Conservation (phyloP, 37 sponge, comb jelly and placozoan genomes). For the Tethya wilhelma region DNA sequence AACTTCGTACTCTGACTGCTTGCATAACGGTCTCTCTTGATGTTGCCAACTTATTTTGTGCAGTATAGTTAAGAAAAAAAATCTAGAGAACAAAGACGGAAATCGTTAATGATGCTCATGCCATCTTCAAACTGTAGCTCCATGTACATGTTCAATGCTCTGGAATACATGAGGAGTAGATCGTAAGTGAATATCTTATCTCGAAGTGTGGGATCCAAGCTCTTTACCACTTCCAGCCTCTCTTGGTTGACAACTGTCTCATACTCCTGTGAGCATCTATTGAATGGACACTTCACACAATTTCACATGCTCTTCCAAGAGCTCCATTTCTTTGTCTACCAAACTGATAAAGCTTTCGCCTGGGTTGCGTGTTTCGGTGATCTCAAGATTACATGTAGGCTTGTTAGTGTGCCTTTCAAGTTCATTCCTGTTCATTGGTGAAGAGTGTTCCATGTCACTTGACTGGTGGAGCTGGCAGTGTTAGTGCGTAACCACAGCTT, state of each 20-base stretch:
- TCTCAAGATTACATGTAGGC: background rate
- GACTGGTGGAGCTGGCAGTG: no score
- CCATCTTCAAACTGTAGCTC: constrained; percentile 60
- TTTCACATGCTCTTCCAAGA: constrained; percentile 1
- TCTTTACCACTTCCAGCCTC: background rate
- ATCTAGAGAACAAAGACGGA: constrained; percentile 15
- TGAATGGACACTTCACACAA: background rate
- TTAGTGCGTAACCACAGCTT: background rate
- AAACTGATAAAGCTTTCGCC: constrained; percentile 15
- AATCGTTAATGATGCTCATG: constrained; percentile 25
- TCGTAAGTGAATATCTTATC: constrained; percentile 28
- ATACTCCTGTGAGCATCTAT: constrained; percentile 7
- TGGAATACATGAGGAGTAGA: constrained; percentile 27
- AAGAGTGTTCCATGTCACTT: no score
- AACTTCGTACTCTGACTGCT: background rate
- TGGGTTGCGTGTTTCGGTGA: constrained; percentile 12
- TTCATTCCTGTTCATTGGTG: constrained; percentile 25
- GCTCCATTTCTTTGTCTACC: constrained; percentile 28
- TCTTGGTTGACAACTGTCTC: constrained; percentile 1
- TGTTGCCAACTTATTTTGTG: constrained; percentile 47
- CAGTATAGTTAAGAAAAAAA: constrained; percentile 4
- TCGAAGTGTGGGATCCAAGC: constrained; percentile 18
- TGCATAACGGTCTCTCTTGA: no score
- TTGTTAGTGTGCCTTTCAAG: constrained; percentile 7
- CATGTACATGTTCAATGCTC: constrained; percentile 53